Base-by-base conservation (phyloP, 1,140 invertebrate species). In the Aplysia californica region DNA sequence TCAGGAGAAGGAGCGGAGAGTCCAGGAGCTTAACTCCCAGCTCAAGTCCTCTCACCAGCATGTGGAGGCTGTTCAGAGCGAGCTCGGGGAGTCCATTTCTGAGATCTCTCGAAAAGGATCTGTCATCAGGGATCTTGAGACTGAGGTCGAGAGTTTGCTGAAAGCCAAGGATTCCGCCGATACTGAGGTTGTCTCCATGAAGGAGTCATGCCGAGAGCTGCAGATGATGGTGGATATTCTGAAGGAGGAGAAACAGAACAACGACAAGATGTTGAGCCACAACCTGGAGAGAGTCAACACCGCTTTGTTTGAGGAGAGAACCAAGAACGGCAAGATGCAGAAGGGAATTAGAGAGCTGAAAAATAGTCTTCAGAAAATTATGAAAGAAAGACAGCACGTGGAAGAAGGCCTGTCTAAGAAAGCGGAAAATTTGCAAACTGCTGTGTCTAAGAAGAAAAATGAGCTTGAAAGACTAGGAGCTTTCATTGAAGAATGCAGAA, bases 101-200 rank as follows among this genome's bases (percentile, higher is more conserved):
- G 78, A 79, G 44, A 74, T 79, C 26, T 75, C 78, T 15, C 78
- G 78, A 23, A 79, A 74, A 39, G 78, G 73, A 29, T 38, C 66
- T n/a, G 56, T 71, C 35, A 74, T 79, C 5, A 39, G 69, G 21
- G 39, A 72, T 38, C 36, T 79, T 29, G 69, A 69, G 55, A 31
- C 71, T 5, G 56, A 79, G 29, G 39, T 59, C 39, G 55, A 82
- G 26, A 79, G 41, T 39, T 35, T 77, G 2, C 64, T 75, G 55
- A 80, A 80, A 72, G 77, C 78, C 35, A 82, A 77, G 50, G 78
- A 74, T 33, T 72, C 61, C 26, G 76, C 80, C 23, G 83, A 82
- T 41, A 55, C 77, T 26, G 79, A 82, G 41, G 61, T 77, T 66
- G 39, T 39, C 2, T 75, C 72, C 35, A 50, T 79, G 23, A 74